phyloP scores from a whole-genome alignment of 2,888 invertebrate genomes.

The Zaprionus bogoriensis region DNA sequence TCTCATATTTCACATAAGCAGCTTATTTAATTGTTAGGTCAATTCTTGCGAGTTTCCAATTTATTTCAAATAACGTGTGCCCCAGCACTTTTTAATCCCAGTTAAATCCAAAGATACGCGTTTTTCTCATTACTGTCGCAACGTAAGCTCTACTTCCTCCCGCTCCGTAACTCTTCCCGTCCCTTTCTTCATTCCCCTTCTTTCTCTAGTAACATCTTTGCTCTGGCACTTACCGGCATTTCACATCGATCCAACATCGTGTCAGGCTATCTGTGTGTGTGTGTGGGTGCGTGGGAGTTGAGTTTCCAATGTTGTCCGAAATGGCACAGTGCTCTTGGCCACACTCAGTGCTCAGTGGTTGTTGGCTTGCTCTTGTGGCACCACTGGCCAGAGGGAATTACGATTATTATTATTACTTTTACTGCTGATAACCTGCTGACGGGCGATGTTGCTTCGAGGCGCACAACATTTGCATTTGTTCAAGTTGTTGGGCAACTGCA shows the following conservation, averaged over 20 bases:
- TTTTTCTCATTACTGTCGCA: background rate
- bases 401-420: conserved; percentile 19
- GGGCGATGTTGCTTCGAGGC: conserved; percentile 65
- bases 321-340: conserved; percentile 48
- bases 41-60: background rate
- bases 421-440: conserved; percentile 63
- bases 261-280: conserved; percentile 34
- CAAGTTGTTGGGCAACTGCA: conserved; percentile 61
- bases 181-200: background rate
- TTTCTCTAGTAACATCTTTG: background rate
- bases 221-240: conserved; percentile 77
- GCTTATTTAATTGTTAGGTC: conserved; percentile 1
- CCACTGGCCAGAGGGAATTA: conserved; percentile 54
- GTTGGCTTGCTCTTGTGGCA: conserved; percentile 50
- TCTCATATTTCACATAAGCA: background rate
- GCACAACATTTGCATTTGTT: conserved; percentile 75
- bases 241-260: conserved; percentile 81
- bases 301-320: conserved; percentile 51
- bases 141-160: background rate
- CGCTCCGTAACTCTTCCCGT: too few relatives aligned
- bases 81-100: background rate
- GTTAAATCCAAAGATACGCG: background rate
- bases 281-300: conserved; percentile 17
- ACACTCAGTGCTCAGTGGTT: too few relatives aligned
- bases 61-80: background rate